A percentile compares a stretch with the other conserved stretches of the same genome.
phyloP scores from a whole-genome alignment of 2,113 vertebrate species.

The Melanotaenia duboulayi region DNA sequence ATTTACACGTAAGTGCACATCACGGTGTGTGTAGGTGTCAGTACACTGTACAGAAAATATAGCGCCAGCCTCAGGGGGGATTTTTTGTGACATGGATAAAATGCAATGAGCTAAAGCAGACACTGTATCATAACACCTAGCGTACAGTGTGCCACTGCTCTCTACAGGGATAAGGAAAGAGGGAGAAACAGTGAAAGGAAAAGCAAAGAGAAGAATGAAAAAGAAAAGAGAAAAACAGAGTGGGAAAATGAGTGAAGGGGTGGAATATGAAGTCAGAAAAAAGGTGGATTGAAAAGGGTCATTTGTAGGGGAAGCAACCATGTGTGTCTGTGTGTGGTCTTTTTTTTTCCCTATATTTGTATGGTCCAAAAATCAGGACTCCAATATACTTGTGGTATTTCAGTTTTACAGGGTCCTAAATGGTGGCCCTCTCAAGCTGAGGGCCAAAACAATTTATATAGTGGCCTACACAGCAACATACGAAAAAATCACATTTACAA shows the following conservation, averaged over 20 bases:
- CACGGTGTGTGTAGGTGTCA: conserved; percentile 3
- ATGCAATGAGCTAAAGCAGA: conserved; percentile 29
- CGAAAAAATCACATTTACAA: conserved; percentile 3
- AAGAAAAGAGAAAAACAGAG: neutral
- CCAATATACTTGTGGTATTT: neutral
- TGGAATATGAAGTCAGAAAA: neutral
- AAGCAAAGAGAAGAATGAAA: neutral
- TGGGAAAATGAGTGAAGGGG: neutral
- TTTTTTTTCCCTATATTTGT: neutral
- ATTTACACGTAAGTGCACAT: neutral
- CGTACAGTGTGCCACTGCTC: neutral
- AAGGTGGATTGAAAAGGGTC: neutral
- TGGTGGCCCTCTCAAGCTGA: neutral
- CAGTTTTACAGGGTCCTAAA: neutral
- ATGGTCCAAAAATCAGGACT: neutral
- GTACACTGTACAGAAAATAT: conserved; percentile 6
- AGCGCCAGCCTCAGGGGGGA: conserved; percentile 16
- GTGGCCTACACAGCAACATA: too few species aligned
- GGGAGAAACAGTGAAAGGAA: neutral
- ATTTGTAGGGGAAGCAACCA: conserved; percentile 13
- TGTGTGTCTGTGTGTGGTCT: neutral
- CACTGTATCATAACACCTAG: conserved; percentile 2
- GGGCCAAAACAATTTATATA: neutral
- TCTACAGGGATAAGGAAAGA: neutral
- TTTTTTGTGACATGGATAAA: conserved; percentile 22